These are phyloP conservation scores for Cydia amplana DNA, from an alignment of 1,140 invertebrate species.

Conservation along the genomic window DNA sequence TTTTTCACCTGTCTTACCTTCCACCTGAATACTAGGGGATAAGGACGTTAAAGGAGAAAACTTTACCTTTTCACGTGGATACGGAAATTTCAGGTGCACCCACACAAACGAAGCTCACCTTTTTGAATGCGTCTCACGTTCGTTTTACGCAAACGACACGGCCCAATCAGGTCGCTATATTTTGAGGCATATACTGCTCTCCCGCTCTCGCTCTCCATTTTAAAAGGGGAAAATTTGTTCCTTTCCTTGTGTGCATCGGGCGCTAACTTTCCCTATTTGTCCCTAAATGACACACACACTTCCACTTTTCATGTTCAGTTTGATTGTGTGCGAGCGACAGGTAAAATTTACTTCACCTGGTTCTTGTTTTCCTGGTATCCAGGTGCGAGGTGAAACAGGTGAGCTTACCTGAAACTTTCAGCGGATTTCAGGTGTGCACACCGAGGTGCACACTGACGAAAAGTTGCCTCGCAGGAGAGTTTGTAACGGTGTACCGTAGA, in stretches of 20 bases:
- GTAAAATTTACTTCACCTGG: constrained; percentile 47
- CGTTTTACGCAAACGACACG: background rate
- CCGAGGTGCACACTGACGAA: too few species aligned
- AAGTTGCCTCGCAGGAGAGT: background rate
- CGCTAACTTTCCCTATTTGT: background rate
- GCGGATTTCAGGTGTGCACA: constrained; percentile 36
- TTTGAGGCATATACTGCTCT: background rate
- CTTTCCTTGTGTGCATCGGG: background rate
- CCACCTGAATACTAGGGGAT: constrained; percentile 66
- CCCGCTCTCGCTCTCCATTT: constrained; percentile 7
- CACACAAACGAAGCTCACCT: constrained; percentile 35
- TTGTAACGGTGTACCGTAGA: background rate
- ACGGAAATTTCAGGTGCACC: constrained; percentile 43
- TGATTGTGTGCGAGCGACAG: constrained; percentile 39
- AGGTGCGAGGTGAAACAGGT: constrained; percentile 62
- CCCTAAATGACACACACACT: background rate
- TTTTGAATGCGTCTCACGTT: background rate
- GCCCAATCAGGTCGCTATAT: background rate
- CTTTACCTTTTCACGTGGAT: constrained; percentile 50
- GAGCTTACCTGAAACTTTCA: constrained; percentile 43
- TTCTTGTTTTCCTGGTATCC: constrained; percentile 57
- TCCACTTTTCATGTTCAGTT: background rate
- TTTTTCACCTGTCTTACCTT: constrained; percentile 68
- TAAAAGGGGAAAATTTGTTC: constrained; percentile 4
- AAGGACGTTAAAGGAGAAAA: constrained; percentile 50